Base-by-base conservation (phyloP, 2,888 invertebrate genomes). In the Labia minor region DNA sequence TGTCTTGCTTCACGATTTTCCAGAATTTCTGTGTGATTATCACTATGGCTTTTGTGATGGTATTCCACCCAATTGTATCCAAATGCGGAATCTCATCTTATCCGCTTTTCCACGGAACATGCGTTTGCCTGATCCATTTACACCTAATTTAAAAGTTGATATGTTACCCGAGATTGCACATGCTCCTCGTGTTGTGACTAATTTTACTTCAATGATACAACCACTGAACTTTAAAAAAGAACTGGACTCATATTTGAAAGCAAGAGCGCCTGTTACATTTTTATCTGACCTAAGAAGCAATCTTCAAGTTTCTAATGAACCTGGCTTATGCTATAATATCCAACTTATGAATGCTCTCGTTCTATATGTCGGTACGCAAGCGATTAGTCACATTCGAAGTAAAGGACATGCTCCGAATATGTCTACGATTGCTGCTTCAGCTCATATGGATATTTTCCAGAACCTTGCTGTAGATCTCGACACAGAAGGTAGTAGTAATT, bases 371-470 rank as follows among this genome's bases (percentile, higher is more conserved):
- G 99, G 99, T 37, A 94, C 93, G 0, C 95, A 96, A 78, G 98
- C 98, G 2, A 98, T 99, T 73, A 84, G 87, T 1, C 86, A 89
- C 76, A 95, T 99, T 70, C 86, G 96, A 69, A 86, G 86, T 73
- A 96, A 96, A 78, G 90, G 92, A 63, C 89, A 90, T 73, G 89
- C 92, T 1, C 96, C 97, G 0, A 96, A 90, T 76, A 95, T 96
- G 88, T 88, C 93, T 62, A 97, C 96, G n/a, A 97, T 99, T 71
- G 93, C 95, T 1, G 97, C 98, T 77, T 95, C 96, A 33, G 91
- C 98, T 0, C 98, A 96, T 78, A 99, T 99, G 97, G 99, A 99
- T 78, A 98, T 99, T 72, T 99, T 99, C 84, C 98, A 99, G 81
- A 98, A 97, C 81, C 84, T 99, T 72, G 96, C 96, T 0, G 97